Conservation (phyloP, 1,140 invertebrate genomes). For the Gryllus bimaculatus region DNA sequence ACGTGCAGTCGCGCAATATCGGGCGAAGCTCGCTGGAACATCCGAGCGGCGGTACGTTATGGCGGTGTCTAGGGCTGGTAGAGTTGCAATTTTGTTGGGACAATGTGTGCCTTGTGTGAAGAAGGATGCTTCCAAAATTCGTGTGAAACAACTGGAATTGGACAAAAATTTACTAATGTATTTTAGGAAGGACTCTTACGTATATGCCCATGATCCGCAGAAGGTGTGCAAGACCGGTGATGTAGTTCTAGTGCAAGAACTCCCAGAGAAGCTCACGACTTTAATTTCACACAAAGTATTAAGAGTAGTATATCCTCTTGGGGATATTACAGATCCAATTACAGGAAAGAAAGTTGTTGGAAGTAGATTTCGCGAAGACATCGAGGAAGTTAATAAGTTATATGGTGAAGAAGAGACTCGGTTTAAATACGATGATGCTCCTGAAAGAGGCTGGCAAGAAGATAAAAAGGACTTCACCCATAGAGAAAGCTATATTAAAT, state of each 20-base stretch:
- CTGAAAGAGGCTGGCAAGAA: conserved; percentile 66
- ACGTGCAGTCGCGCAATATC: too few relatives aligned
- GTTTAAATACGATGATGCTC: conserved; percentile 69
- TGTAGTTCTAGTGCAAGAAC: conserved; percentile 62
- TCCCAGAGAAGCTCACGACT: conserved; percentile 60
- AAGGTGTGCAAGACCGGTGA: conserved; percentile 71
- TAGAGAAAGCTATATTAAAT: conserved; percentile 62
- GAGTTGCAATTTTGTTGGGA: conserved; percentile 41
- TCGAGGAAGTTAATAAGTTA: conserved; percentile 53
- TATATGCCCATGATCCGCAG: conserved; percentile 66
- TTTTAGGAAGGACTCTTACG: conserved; percentile 57
- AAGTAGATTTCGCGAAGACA: conserved; percentile 57
- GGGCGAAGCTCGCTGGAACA: too few relatives aligned
- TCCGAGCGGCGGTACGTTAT: background rate
- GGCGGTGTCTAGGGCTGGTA: background rate
- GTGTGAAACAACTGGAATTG: conserved; percentile 56
- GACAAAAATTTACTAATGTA: conserved; percentile 63
- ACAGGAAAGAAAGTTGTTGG: conserved; percentile 68
- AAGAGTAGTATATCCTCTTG: conserved; percentile 68
- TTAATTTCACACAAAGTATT: conserved; percentile 69
- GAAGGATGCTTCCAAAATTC: conserved; percentile 64
- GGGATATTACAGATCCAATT: conserved; percentile 73
- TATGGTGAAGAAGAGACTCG: conserved; percentile 56
- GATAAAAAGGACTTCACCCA: conserved; percentile 71
- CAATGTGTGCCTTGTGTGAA: conserved; percentile 62